Conservation (phyloP, 2,888 invertebrate species). For the Apamea anceps region DNA sequence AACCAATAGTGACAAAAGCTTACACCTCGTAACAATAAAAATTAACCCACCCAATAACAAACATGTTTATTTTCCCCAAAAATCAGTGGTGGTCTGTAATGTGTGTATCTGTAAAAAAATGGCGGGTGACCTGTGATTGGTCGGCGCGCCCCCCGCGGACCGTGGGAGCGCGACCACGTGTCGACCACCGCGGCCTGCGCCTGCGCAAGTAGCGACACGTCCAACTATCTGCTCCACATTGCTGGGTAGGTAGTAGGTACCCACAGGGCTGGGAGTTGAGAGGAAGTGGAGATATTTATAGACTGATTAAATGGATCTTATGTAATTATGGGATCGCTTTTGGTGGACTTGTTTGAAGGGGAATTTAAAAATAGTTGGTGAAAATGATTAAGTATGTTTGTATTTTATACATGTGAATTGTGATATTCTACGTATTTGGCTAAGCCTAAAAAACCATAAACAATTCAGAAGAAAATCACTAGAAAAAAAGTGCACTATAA, state of each 20-base stretch:
- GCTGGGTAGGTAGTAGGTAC: not conserved
- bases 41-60: constrained; percentile 16
- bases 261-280: constrained; percentile 46
- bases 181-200: constrained; percentile 78
- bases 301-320: constrained; percentile 16
- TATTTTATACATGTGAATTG: not conserved
- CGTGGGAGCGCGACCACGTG: constrained; percentile 82
- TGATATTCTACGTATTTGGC: not conserved
- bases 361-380: not conserved
- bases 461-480: not conserved
- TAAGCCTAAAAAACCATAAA: not conserved
- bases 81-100: constrained; percentile 74
- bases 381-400: not conserved
- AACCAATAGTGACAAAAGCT: not conserved
- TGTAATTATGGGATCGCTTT: not conserved
- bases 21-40: constrained; percentile 7
- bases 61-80: constrained; percentile 61
- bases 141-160: constrained; percentile 76
- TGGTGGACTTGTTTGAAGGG: not conserved
- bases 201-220: constrained; percentile 71
- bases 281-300: constrained; percentile 41
- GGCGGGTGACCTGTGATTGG: constrained; percentile 61
- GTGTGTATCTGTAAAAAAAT: constrained; percentile 63
- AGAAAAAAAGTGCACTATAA: not conserved
- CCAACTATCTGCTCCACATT: constrained; percentile 69